Conservation (phyloP, 2,113 vertebrate species). For the Probosciger aterrimus region DNA sequence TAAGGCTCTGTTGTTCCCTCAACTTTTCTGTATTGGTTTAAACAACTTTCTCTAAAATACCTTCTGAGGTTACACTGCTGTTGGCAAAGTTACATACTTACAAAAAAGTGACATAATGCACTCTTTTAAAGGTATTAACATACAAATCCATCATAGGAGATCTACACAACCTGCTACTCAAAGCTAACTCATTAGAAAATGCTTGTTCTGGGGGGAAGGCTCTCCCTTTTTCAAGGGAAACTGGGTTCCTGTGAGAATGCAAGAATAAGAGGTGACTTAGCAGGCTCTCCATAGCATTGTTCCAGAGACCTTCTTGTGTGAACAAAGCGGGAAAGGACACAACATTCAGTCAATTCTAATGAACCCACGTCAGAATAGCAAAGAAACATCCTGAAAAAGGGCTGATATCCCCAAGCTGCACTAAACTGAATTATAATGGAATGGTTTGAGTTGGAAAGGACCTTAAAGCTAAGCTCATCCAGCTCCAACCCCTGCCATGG, state of each 20-base stretch:
- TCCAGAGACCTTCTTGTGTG: neutral
- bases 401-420: neutral
- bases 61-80: neutral
- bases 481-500: neutral
- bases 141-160: neutral
- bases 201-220: neutral
- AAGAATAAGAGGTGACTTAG: neutral
- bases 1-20: neutral
- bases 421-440: neutral
- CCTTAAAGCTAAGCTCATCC: neutral
- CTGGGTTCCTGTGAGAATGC: neutral
- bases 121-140: neutral
- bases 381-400: neutral
- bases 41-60: neutral
- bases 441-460: neutral
- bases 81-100: neutral
- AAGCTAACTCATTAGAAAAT: neutral
- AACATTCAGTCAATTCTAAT: neutral
- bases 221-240: neutral
- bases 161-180: neutral
- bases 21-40: neutral
- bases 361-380: accelerated
- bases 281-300: neutral
- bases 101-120: neutral
- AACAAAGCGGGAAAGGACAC: neutral